phyloP scores from a whole-genome alignment of 2,888 invertebrate genomes.

The Diarsia mendica region DNA sequence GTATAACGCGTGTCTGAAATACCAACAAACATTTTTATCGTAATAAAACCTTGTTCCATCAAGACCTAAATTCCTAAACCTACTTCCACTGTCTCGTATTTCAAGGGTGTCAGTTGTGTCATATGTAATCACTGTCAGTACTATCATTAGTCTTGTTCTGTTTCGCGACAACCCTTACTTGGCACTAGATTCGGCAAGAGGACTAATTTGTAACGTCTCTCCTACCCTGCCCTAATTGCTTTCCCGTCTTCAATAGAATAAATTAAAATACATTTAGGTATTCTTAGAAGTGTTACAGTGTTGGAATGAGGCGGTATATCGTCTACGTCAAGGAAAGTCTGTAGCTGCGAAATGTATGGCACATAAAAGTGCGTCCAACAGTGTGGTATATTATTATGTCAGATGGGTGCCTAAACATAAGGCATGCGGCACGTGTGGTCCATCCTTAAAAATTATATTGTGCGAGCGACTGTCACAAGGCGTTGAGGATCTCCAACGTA shows the following conservation, averaged over 20 bases:
- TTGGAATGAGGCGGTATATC: not conserved
- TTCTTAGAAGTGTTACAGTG: constrained; percentile 1
- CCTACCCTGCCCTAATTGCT: constrained; percentile 54
- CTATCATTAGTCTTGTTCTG: constrained; percentile 52
- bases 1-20: not conserved
- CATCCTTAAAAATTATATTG: no score
- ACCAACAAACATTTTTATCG: not conserved
- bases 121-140: constrained; percentile 56
- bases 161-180: constrained; percentile 51
- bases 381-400: no score
- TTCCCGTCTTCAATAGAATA: constrained; percentile 50
- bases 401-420: no score
- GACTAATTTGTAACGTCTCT: constrained; percentile 54
- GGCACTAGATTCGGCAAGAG: constrained; percentile 54
- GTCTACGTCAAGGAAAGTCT: not conserved
- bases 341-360: no score
- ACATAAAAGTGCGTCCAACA: no score
- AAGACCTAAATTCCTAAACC: constrained; percentile 12
- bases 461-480: no score
- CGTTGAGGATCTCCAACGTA: no score
- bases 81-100: constrained; percentile 14
- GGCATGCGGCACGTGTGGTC: no score
- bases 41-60: constrained; percentile 2
- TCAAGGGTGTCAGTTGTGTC: constrained; percentile 39
- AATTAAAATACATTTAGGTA: constrained; percentile 47